These are phyloP conservation scores for Dicycla oo DNA, from an alignment of 2,888 invertebrate genomes.

Conservation along the genomic window DNA sequence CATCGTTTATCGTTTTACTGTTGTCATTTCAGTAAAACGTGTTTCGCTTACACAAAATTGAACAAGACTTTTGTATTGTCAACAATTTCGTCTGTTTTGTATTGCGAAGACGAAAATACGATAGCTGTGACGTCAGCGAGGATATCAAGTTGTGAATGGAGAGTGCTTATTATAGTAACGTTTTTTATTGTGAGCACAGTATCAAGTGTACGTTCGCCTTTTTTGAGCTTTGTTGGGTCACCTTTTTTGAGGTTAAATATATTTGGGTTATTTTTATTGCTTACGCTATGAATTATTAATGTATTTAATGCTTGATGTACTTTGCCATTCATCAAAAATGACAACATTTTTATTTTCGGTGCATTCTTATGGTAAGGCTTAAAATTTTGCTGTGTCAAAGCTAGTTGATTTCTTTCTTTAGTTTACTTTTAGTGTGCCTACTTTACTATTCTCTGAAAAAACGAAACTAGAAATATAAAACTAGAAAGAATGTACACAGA, in stretches of 20 bases:
- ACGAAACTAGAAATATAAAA: constrained; percentile 32
- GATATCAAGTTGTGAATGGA: constrained; percentile 57
- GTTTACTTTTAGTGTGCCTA: constrained; percentile 10
- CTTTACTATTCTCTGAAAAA: constrained; percentile 30
- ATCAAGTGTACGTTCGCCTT: constrained; percentile 48
- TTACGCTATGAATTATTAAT: constrained; percentile 36
- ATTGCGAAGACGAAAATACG: constrained; percentile 48
- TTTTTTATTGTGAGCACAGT: constrained; percentile 44
- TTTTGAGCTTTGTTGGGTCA: constrained; percentile 33
- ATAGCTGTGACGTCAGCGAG: constrained; percentile 57
- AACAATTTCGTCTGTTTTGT: constrained; percentile 60
- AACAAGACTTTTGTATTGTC: constrained; percentile 57
- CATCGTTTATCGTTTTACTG: constrained; percentile 71
- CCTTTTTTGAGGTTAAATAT: constrained; percentile 20
- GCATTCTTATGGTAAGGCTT: background rate
- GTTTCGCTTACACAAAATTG: constrained; percentile 71
- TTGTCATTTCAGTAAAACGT: constrained; percentile 75
- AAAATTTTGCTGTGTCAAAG: background rate
- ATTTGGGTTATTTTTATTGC: constrained; percentile 15
- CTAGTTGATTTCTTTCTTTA: background rate
- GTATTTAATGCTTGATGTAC: background rate
- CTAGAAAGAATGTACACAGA: constrained; percentile 20
- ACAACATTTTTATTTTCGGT: background rate
- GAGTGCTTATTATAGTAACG: constrained; percentile 56
- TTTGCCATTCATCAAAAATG: constrained; percentile 1